Conservation (phyloP, 2,888 invertebrate species). For the Melieria crassipennis region DNA sequence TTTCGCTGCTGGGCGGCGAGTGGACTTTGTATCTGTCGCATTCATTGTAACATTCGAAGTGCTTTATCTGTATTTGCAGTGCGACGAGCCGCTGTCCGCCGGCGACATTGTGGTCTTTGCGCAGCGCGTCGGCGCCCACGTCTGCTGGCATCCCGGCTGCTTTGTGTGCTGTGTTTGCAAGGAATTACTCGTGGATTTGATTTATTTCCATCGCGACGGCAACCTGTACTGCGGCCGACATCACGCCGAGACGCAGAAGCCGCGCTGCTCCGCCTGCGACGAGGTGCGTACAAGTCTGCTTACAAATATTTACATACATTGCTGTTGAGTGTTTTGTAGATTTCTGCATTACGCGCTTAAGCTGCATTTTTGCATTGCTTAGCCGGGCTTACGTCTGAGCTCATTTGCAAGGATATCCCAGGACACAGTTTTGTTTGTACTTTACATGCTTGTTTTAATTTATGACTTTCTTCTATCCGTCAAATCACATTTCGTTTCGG, state of each 20-base stretch:
- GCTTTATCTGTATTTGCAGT: conserved; percentile 69
- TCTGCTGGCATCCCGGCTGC: conserved; percentile 95
- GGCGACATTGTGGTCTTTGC: conserved; percentile 94
- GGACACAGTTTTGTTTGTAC: neutral
- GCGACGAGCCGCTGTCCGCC: conserved; percentile 82
- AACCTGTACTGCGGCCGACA: conserved; percentile 94
- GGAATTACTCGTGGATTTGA: conserved; percentile 95
- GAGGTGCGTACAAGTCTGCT: conserved; percentile 73
- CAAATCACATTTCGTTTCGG: neutral
- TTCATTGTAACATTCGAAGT: neutral
- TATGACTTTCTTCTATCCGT: neutral
- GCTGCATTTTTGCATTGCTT: neutral
- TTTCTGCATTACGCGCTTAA: neutral
- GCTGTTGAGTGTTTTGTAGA: conserved; percentile 4
- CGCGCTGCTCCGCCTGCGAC: conserved; percentile 96
- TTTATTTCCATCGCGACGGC: conserved; percentile 94
- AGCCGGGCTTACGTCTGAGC: neutral
- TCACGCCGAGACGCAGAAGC: conserved; percentile 96
- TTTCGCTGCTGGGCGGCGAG: neutral
- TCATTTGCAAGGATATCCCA: neutral
- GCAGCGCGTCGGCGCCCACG: conserved; percentile 83
- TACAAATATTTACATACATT: neutral
- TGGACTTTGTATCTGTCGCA: conserved; percentile 3
- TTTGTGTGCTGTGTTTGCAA: conserved; percentile 92
- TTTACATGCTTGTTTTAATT: neutral